A percentile compares a stretch with the other conserved stretches of the same genome.
These are phyloP conservation scores for Tapera naevia DNA, from an alignment of 2,797 vertebrate species.

Conservation along the genomic window DNA sequence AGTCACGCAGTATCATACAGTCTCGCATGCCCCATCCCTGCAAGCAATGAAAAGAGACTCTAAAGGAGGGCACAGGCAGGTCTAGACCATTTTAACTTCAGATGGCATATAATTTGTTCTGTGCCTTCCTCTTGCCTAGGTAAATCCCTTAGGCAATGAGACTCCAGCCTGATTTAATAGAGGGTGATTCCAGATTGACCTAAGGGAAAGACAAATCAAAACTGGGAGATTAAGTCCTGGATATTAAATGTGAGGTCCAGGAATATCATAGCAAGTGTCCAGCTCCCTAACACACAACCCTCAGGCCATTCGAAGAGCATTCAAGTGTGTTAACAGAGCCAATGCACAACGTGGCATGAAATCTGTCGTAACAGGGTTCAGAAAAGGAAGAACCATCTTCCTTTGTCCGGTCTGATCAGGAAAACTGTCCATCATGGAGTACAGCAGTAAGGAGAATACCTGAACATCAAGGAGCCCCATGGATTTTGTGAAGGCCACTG, in stretches of 20 bases:
- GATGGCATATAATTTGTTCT: not conserved
- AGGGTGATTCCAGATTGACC: not conserved
- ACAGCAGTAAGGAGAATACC: not conserved
- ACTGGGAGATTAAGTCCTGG: not conserved
- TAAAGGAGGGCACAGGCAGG: not conserved
- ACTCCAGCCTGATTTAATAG: not conserved
- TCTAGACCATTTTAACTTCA: not conserved
- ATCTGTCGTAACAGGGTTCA: not conserved
- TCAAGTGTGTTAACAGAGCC: not conserved
- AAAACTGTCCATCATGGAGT: not conserved
- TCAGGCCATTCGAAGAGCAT: not conserved
- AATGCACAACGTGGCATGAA: not conserved
- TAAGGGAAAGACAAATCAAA: not conserved
- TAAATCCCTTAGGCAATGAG: not conserved
- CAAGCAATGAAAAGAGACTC: not conserved
- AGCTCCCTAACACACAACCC: not conserved
- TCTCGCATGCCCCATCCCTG: not conserved
- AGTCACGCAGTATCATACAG: not conserved
- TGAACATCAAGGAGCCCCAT: not conserved
- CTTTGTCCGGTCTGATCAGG: not conserved
- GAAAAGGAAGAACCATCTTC: not conserved
- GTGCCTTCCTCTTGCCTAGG: not conserved
- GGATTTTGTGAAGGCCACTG: not conserved
- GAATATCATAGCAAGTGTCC: not conserved
- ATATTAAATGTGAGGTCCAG: not conserved